phyloP scores from a whole-genome alignment of 2,888 invertebrate species.

The Parnassius smintheus region DNA sequence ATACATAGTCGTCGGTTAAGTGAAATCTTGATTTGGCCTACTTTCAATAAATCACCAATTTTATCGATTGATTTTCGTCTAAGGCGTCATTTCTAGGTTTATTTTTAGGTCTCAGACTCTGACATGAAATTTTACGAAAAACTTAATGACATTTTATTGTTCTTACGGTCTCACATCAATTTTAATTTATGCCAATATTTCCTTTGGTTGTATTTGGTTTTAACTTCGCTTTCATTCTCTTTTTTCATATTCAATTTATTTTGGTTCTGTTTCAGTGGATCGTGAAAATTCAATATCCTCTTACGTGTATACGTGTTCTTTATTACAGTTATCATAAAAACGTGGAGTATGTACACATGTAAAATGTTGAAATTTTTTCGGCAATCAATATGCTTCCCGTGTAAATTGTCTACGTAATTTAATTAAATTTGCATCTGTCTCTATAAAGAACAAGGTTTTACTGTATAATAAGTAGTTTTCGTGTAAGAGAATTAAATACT shows the following conservation, averaged over 20 bases:
- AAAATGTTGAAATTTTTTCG: conserved; percentile 1
- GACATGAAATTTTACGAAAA: conserved; percentile 15
- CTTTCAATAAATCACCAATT: too few relatives aligned
- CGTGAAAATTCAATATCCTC: conserved; percentile 27
- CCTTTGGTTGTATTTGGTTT: conserved; percentile 21
- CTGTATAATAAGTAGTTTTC: too few relatives aligned
- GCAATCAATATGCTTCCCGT: neutral
- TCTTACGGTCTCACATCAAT: conserved; percentile 14
- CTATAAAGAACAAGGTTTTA: too few relatives aligned
- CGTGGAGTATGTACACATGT: conserved; percentile 1
- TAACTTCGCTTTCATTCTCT: conserved; percentile 24
- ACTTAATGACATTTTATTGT: conserved; percentile 19
- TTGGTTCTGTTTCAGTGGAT: conserved; percentile 26
- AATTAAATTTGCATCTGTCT: too few relatives aligned
- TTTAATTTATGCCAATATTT: conserved; percentile 25
- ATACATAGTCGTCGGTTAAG: too few relatives aligned
- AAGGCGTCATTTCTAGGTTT: too few relatives aligned
- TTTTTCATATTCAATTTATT: conserved; percentile 28
- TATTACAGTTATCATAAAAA: conserved; percentile 24
- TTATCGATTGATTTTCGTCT: too few relatives aligned
- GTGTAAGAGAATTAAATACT: too few relatives aligned
- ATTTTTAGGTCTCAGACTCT: neutral
- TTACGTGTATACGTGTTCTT: conserved; percentile 21
- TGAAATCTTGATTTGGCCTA: too few relatives aligned
- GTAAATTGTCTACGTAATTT: too few relatives aligned